Conservation (phyloP, 2,888 invertebrate species). For the Hecatera dysodea region DNA sequence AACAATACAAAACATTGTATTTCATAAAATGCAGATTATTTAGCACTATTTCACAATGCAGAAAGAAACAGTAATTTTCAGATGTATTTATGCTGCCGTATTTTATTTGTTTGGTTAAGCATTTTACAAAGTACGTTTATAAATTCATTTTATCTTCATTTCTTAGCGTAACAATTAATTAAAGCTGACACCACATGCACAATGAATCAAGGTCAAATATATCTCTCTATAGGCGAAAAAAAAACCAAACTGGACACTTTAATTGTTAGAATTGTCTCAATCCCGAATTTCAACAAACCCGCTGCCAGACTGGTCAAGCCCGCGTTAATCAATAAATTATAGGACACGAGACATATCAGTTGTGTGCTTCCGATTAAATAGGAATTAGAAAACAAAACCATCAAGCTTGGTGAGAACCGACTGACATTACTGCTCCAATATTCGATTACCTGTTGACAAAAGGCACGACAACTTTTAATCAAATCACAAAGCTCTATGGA, state of each 20-base stretch:
- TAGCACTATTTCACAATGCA: neutral
- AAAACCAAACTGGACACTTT: neutral
- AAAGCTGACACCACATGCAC: too few relatives aligned
- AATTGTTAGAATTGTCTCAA: neutral
- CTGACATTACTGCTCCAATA: neutral
- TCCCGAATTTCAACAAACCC: neutral
- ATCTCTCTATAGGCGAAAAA: neutral
- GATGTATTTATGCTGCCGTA: neutral
- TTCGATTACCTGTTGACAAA: slow-evolving; percentile 10
- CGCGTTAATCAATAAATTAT: too few relatives aligned
- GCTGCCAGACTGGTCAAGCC: too few relatives aligned
- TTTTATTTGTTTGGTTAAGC: too few relatives aligned
- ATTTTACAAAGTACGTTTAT: too few relatives aligned
- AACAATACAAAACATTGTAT: neutral
- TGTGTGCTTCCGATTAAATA: too few relatives aligned
- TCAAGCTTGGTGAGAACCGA: neutral
- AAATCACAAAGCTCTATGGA: slow-evolving; percentile 37
- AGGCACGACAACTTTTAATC: slow-evolving; percentile 41
- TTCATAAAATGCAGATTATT: neutral
- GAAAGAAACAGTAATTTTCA: neutral
- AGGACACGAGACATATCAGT: too few relatives aligned
- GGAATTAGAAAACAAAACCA: neutral
- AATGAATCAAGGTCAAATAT: neutral
- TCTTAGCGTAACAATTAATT: too few relatives aligned
- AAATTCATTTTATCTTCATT: too few relatives aligned